Conservation (phyloP, 2,888 invertebrate genomes). For the Thecocarcelia acutangulata region DNA sequence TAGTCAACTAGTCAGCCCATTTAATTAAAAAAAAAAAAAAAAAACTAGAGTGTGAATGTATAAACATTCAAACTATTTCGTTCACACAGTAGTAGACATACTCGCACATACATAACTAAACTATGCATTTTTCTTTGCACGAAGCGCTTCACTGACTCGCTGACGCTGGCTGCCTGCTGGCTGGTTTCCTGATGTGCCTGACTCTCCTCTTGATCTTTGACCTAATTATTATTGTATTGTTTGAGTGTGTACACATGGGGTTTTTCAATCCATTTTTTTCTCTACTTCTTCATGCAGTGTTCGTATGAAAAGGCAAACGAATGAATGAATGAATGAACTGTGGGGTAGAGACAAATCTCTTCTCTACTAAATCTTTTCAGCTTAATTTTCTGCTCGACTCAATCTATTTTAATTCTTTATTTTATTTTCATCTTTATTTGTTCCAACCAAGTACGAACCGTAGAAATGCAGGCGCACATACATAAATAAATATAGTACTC, state of each 20-base stretch:
- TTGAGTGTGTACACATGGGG: constrained; percentile 23
- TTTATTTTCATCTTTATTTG: constrained; percentile 66
- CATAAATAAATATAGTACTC: not conserved
- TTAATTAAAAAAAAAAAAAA: no score
- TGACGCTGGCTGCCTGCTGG: constrained; percentile 32
- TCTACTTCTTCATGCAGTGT: constrained; percentile 1
- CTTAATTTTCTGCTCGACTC: constrained; percentile 69
- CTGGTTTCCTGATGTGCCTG: constrained; percentile 60
- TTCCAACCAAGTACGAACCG: constrained; percentile 21
- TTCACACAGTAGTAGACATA: constrained; percentile 24
- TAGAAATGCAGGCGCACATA: not conserved
- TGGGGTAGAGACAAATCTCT: constrained; percentile 51
- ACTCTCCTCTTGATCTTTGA: constrained; percentile 71
- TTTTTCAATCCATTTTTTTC: constrained; percentile 7
- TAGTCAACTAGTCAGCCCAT: constrained; percentile 56
- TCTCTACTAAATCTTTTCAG: constrained; percentile 63
- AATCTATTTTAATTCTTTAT: constrained; percentile 67
- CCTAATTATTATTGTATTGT: constrained; percentile 69
- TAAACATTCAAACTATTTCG: constrained; percentile 45
- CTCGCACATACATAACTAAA: constrained; percentile 9
- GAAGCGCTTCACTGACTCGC: constrained; percentile 34
- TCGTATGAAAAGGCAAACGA: constrained; percentile 31
- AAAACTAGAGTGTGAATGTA: constrained; percentile 7
- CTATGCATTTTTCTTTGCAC: not conserved
- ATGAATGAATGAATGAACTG: constrained; percentile 5